Evolutionary conservation across 2,888 invertebrate species (phyloP), one percentile per base, ranked within the genome.

Genomic region (Liodrosophila aerea): DNA sequence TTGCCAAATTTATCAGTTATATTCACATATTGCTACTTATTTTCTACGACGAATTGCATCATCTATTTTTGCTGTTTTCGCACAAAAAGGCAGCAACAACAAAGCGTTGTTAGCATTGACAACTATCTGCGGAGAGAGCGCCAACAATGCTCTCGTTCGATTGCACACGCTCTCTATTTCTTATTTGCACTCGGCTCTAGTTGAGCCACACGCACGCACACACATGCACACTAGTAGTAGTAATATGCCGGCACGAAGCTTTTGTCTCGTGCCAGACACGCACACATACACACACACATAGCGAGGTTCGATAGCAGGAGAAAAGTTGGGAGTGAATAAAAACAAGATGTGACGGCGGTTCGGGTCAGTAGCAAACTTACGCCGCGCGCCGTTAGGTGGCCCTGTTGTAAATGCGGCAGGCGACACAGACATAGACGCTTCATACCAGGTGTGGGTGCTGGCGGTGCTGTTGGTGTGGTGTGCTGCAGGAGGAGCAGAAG

Each of bases 321-420:
- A 59, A 46, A 60, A 68, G 60, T 71, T 57, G 73, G 73, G 73
- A 73, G 71, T 64, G 64, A 47, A 64, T 31, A 53, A 47, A 68
- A 29, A 47, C 56, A 45, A 60, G 71, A 57, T 52, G 64, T 68
- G 73, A 66, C 73, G 69, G 64, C 76, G 75, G 74, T 63, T 80
- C 85, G 75, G 74, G 65, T 80, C 85, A 88, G 88, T 88, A 81
- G 85, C 81, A 87, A 86, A 87, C 77, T 78, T 87, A 77, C 83
- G 85, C 87, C 86, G 86, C 87, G 87, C 77, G 83, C 85, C 87
- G 86, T 80, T 85, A 87, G 88, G 87, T 86, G 87, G 86, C 87
- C 73, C 74, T 76, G 73, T 58, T 60, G 81, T 84, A 64, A 75
- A 66, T 73, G 77, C 84, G 76, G 84, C 73, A 65, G 70, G 59